phyloP scores from a whole-genome alignment of 2,888 invertebrate species.

The Tetanocera ferruginea region DNA sequence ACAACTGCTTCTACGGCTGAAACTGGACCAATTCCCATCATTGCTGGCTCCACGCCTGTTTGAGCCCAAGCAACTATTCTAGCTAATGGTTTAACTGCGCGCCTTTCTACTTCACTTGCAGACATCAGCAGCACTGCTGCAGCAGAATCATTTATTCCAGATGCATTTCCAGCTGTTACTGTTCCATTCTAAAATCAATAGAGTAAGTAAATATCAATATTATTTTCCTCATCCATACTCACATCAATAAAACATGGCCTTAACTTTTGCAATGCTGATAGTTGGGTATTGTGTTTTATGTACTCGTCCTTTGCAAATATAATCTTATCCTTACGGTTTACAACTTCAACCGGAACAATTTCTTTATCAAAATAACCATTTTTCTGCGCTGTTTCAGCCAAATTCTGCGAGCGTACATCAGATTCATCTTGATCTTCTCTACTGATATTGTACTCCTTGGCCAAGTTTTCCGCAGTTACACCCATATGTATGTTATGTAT shows the following conservation, averaged over 20 bases:
- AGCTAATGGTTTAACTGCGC: constrained; percentile 77
- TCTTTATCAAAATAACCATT: constrained; percentile 78
- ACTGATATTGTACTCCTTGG: constrained; percentile 75
- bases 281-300: constrained; percentile 75
- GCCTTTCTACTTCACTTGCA: constrained; percentile 72
- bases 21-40: constrained; percentile 86
- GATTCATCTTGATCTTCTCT: constrained; percentile 80
- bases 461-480: constrained; percentile 84
- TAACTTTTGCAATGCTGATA: constrained; percentile 75
- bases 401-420: constrained; percentile 78
- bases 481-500: constrained; percentile 84
- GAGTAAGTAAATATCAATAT: neutral
- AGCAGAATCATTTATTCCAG: constrained; percentile 90
- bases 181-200: constrained; percentile 72
- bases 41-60: constrained; percentile 82
- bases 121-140: constrained; percentile 85
- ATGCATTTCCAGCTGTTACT: constrained; percentile 85
- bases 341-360: constrained; percentile 77
- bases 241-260: constrained; percentile 77
- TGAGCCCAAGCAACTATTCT: constrained; percentile 83
- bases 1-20: constrained; percentile 79
- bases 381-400: constrained; percentile 75
- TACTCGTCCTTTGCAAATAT: constrained; percentile 78
- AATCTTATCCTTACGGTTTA: constrained; percentile 69
- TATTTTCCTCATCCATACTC: constrained; percentile 48